phyloP scores from a whole-genome alignment of 2,113 vertebrate genomes.

The Zosterops japonicus region DNA sequence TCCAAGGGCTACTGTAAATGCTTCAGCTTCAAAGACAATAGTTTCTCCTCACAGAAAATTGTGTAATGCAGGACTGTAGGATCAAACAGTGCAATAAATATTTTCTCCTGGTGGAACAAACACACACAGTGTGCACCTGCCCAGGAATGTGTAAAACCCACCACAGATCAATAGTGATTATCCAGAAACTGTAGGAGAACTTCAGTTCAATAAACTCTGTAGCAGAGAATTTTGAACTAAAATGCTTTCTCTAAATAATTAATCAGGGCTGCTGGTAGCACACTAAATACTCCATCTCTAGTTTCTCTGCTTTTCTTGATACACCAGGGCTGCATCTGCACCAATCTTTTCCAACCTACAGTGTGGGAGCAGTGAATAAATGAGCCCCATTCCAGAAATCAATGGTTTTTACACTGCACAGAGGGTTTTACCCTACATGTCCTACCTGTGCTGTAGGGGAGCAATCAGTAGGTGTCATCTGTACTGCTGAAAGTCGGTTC shows the following conservation, averaged over 20 bases:
- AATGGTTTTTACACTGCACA: not conserved
- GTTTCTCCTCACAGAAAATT: not conserved
- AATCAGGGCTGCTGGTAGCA: not conserved
- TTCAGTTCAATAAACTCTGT: not conserved
- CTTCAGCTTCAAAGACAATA: not conserved
- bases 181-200: not conserved
- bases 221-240: constrained; percentile 2
- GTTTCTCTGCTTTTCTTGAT: not conserved
- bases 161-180: constrained; percentile 32
- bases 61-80: not conserved
- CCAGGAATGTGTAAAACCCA: not conserved
- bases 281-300: not conserved
- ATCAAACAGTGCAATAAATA: not conserved
- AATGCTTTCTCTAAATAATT: constrained; percentile 60
- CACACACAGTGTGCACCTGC: not conserved
- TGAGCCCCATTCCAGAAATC: not conserved
- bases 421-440: not conserved
- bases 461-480: not conserved
- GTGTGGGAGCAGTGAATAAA: not conserved
- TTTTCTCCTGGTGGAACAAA: not conserved
- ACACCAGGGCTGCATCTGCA: not conserved
- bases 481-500: not conserved
- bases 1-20: not conserved
- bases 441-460: not conserved
- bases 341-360: not conserved